These are phyloP conservation scores for Gasterosteus aculeatus DNA, from an alignment of 2,113 vertebrate genomes.

Conservation along the genomic window DNA sequence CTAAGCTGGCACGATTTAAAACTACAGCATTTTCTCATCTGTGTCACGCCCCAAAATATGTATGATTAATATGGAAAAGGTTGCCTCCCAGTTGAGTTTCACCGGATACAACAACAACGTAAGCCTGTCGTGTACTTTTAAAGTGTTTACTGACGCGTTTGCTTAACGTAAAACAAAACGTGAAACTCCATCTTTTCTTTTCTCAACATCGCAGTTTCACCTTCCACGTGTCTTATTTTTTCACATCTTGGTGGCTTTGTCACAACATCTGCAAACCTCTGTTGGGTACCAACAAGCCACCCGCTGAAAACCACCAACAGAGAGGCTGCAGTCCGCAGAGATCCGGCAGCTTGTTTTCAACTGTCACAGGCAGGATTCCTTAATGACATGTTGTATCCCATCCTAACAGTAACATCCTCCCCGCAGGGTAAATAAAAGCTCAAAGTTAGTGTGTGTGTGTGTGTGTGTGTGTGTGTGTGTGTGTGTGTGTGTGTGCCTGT, in stretches of 20 bases:
- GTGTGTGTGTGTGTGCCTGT: background rate
- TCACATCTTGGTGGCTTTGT: constrained; percentile 39
- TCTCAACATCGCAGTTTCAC: background rate
- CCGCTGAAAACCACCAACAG: constrained; percentile 40
- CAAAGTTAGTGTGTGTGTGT: constrained; percentile 15
- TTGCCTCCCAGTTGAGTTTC: background rate
- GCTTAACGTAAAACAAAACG: constrained; percentile 2
- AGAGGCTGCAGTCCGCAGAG: constrained; percentile 51
- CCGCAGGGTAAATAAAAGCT: constrained; percentile 74
- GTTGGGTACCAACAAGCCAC: constrained; percentile 39
- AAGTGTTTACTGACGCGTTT: constrained; percentile 36
- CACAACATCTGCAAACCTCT: constrained; percentile 46
- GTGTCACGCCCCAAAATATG: background rate
- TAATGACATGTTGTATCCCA: constrained; percentile 78
- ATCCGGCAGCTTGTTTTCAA: constrained; percentile 73
- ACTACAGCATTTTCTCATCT: background rate
- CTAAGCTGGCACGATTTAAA: background rate
- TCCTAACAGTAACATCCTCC: constrained; percentile 77
- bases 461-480: constrained; percentile 14
- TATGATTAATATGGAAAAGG: background rate
- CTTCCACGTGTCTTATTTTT: constrained; percentile 17
- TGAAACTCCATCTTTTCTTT: background rate
- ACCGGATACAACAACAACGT: constrained; percentile 22
- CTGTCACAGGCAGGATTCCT: constrained; percentile 73
- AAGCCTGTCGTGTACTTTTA: constrained; percentile 16